phyloP scores from a whole-genome alignment of 2,113 vertebrate genomes.

The Natator depressus region DNA sequence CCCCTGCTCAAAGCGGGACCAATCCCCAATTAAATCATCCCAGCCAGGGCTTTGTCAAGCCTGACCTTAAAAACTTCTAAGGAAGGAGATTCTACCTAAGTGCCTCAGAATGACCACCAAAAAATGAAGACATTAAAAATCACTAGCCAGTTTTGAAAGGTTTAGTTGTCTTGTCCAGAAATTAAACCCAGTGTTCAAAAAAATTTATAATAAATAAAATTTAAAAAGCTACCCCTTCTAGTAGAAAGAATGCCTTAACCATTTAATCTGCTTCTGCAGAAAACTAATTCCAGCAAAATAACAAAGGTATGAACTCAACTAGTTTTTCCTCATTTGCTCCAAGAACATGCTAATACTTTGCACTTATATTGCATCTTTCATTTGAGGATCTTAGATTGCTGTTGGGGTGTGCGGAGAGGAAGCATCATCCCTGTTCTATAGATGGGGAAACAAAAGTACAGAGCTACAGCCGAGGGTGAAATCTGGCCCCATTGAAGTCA shows the following conservation, averaged over 20 bases:
- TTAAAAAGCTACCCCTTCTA: background rate
- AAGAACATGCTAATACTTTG: background rate
- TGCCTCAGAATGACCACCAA: background rate
- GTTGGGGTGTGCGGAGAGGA: background rate
- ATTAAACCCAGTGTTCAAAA: background rate
- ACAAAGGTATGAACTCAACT: background rate
- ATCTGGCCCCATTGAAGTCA: background rate
- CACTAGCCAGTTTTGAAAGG: background rate
- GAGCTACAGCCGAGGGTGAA: background rate
- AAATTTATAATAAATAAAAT: background rate
- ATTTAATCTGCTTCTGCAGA: background rate
- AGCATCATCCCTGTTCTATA: background rate
- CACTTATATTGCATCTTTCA: background rate
- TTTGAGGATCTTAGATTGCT: background rate
- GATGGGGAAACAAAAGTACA: background rate
- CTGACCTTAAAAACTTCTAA: too few species aligned
- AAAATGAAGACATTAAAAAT: background rate
- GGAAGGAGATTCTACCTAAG: too few species aligned
- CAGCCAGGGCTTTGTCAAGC: too few species aligned
- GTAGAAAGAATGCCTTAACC: background rate
- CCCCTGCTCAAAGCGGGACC: too few species aligned
- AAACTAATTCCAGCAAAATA: background rate
- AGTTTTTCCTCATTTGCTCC: background rate
- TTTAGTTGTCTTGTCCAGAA: background rate
- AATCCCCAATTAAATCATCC: too few species aligned